Evolutionary conservation across 2,113 vertebrate genomes (phyloP).

Genomic region (Oenanthe oenanthe): DNA sequence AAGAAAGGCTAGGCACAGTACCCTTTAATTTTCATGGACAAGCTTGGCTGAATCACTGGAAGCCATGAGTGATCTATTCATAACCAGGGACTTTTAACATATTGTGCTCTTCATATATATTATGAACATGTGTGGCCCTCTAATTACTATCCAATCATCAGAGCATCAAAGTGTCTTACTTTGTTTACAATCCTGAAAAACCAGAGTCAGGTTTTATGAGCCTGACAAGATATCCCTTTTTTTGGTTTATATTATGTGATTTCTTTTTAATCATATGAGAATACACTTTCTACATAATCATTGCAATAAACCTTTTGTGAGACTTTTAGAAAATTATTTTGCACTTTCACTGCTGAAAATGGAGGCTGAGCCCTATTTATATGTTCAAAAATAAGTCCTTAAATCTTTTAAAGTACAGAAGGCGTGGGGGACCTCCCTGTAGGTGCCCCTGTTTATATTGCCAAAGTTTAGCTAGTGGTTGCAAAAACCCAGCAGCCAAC

Average conservation of each 20-base stretch:
- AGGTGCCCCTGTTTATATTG: constrained; percentile 41
- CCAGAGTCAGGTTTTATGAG: background rate
- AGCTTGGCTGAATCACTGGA: background rate
- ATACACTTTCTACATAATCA: background rate
- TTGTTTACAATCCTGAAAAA: constrained; percentile 19
- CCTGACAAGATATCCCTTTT: background rate
- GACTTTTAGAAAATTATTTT: constrained; percentile 6
- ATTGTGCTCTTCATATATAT: background rate
- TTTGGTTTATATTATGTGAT: background rate
- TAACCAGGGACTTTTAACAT: background rate
- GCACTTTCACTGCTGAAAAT: constrained; percentile 3
- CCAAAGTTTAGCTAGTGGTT: constrained; percentile 47
- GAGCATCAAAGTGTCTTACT: constrained; percentile 1
- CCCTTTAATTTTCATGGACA: constrained; percentile 2
- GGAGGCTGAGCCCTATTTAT: background rate
- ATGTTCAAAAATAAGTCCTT: constrained; percentile 19
- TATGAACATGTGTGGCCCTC: constrained; percentile 29
- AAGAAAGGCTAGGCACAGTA: background rate
- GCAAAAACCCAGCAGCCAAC: constrained; percentile 48
- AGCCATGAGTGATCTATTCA: background rate
- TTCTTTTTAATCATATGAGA: background rate
- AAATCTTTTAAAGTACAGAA: constrained; percentile 38
- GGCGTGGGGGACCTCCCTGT: constrained; percentile 44
- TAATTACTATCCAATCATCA: constrained; percentile 16
- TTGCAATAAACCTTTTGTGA: constrained; percentile 38